Evolutionary conservation across 1,140 invertebrate species (phyloP).

Genomic region (Ostrea edulis): DNA sequence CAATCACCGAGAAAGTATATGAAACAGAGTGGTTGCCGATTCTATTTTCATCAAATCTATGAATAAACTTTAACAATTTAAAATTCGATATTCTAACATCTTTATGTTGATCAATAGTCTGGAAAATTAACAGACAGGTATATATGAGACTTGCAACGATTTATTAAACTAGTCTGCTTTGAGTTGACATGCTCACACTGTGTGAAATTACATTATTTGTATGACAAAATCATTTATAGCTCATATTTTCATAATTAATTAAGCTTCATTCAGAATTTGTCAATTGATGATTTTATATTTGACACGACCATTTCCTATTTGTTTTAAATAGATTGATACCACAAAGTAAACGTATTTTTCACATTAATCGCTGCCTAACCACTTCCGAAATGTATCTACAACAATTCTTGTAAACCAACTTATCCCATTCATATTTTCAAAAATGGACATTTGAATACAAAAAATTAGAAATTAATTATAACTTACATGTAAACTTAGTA

Average conservation of each 20-base stretch:
- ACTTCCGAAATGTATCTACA: constrained; percentile 3
- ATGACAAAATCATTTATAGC: not conserved
- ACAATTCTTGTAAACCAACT: not conserved
- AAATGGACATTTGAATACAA: not conserved
- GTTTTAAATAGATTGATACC: not conserved
- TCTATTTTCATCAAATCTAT: too few species aligned
- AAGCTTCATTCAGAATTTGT: not conserved
- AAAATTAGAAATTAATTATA: not conserved
- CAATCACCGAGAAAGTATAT: too few species aligned
- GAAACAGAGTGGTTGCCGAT: too few species aligned
- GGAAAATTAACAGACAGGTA: not conserved
- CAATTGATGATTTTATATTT: not conserved
- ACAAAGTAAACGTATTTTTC: not conserved
- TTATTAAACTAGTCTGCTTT: not conserved
- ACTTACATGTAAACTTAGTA: too few species aligned
- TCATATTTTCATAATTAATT: not conserved
- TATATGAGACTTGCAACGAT: not conserved
- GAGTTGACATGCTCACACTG: not conserved
- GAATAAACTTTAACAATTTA: too few species aligned
- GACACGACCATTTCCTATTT: not conserved
- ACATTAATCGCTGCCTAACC: not conserved
- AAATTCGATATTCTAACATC: too few species aligned
- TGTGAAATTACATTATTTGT: not conserved
- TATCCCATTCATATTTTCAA: not conserved
- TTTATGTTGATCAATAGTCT: not conserved